Evolutionary conservation across 2,113 vertebrate genomes (phyloP).

Genomic region (Microcebus lehilahytsara): DNA sequence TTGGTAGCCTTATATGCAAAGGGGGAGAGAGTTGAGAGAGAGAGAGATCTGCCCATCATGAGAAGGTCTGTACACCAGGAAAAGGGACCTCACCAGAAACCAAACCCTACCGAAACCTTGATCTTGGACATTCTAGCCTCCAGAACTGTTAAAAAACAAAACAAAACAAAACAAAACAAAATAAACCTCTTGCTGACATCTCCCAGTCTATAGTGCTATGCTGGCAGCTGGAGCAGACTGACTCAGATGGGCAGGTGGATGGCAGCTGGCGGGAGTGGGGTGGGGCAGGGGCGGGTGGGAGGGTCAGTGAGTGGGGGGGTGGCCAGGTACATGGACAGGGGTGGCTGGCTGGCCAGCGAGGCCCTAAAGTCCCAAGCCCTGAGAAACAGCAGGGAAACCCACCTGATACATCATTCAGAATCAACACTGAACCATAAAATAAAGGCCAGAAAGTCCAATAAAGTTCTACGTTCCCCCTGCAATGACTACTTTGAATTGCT

Average conservation of each 20-base stretch:
- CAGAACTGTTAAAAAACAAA: background rate
- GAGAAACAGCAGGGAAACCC: background rate
- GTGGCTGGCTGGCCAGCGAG: background rate
- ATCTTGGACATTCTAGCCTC: background rate
- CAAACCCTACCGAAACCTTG: background rate
- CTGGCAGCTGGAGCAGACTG: background rate
- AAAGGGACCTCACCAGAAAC: background rate
- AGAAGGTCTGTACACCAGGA: background rate
- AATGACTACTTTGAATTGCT: background rate
- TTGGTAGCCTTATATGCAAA: background rate
- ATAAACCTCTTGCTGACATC: too few species aligned
- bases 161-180: background rate
- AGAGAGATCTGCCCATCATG: background rate
- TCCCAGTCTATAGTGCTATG: background rate
- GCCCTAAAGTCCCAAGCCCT: background rate
- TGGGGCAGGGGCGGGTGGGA: fast-evolving
- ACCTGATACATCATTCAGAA: background rate
- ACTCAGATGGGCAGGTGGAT: background rate
- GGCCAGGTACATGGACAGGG: background rate
- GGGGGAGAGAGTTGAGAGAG: background rate
- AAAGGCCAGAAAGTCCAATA: background rate
- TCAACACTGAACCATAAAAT: background rate
- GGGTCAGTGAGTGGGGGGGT: background rate
- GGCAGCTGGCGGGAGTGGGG: background rate
- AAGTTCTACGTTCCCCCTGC: background rate